Percentiles rank a stretch among this genome's conserved stretches.
Evolutionary conservation across 2,797 vertebrate species (phyloP).

Genomic region (Eospalax fontanierii): DNA sequence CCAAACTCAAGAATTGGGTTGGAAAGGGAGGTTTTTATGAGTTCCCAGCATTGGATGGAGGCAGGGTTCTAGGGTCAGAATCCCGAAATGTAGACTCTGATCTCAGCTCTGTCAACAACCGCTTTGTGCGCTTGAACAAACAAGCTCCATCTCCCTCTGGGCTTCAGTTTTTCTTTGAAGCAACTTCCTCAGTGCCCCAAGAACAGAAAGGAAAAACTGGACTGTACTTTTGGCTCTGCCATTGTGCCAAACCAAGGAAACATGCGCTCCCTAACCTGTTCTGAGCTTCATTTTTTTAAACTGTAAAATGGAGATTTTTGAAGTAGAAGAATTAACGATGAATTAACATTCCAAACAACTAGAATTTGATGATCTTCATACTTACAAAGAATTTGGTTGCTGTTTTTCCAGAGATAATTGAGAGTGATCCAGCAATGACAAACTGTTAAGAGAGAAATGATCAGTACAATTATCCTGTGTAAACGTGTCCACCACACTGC

Average conservation of each 20-base stretch:
- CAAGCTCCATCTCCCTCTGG: background rate
- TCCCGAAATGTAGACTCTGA: background rate
- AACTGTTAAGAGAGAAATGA: slow-evolving; percentile 74
- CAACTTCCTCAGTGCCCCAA: background rate
- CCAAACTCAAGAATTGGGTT: background rate
- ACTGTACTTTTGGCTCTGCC: background rate
- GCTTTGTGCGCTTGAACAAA: background rate
- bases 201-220: background rate
- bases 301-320: background rate
- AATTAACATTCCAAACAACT: background rate
- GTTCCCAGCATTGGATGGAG: background rate
- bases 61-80: background rate
- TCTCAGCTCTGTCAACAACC: background rate
- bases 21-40: background rate
- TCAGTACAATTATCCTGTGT: background rate
- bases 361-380: slow-evolving; percentile 15
- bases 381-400: slow-evolving; percentile 71
- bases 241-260: background rate
- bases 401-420: slow-evolving; percentile 69
- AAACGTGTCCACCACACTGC: background rate
- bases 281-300: background rate
- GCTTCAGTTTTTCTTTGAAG: background rate
- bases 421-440: slow-evolving; percentile 62
- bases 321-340: background rate
- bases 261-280: background rate